Conservation (phyloP, 2,113 vertebrate genomes). For the Malurus elegans region DNA sequence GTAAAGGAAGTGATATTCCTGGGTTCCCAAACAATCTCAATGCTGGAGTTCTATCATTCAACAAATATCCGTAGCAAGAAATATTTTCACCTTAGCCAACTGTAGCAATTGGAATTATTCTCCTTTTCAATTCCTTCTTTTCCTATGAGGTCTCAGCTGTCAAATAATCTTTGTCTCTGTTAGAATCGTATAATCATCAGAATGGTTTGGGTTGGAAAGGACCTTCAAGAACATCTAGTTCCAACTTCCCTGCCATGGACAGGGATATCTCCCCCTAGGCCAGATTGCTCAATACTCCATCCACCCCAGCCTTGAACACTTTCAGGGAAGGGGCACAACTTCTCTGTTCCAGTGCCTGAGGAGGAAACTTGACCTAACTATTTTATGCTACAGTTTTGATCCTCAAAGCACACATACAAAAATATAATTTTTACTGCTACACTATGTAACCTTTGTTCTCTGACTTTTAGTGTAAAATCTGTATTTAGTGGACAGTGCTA, state of each 20-base stretch:
- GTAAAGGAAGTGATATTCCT: background rate
- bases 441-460: background rate
- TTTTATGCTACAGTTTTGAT: background rate
- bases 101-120: background rate
- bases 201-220: background rate
- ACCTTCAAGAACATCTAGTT: background rate
- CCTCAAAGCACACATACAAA: background rate
- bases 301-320: too few species aligned
- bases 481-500: background rate
- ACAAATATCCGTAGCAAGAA: background rate
- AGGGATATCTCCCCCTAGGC: background rate
- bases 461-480: background rate
- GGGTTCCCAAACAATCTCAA: background rate
- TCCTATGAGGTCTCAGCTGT: background rate
- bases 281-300: too few species aligned
- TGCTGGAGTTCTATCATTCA: background rate
- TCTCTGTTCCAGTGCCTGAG: background rate
- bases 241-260: fast-evolving
- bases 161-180: background rate
- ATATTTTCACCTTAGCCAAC: background rate
- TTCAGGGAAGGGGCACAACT: fast-evolving
- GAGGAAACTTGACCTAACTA: background rate
- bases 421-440: background rate
- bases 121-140: background rate
- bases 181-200: background rate